Base-by-base conservation (phyloP, 1,140 invertebrate genomes). In the Drosophila kanapiae region DNA sequence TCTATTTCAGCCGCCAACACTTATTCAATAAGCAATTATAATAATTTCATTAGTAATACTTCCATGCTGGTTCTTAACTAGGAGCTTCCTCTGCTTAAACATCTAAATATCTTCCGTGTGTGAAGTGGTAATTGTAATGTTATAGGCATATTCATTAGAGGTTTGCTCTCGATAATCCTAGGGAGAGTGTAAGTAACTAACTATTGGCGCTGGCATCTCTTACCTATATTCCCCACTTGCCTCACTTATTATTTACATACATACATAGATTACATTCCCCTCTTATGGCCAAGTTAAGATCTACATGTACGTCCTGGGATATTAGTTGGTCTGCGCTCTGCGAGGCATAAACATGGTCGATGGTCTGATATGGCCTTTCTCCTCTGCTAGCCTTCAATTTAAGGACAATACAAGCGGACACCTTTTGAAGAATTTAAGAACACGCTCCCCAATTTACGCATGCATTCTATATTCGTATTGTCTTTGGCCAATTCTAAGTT, bases 71-170 rank as follows among this genome's bases (percentile, higher is more conserved):
- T 74, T 38, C 70, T 68, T 68, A 58, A 68, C 48, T 68, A 62
- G 18, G 59, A 43, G 54, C 48, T 51, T 40, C 4, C 23, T 27
- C 51, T 18, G 16, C 75, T 76, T 78, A 76, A 60, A 53, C 18
- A 45, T 68, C 37, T 71, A 37, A 33, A 4, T 60, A 29, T 67
- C 37, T 45, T 10, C 37, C 49, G 37, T 67, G 37, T 45, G n/a
- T 10, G 37, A 31, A 45, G 49, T 18, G 16, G 10, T 53, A 56
- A 38, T 58, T 67, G 33, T 62, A 47, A 23, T 38, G 53, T 71
- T 49, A 67, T 83, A 76, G 81, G 75, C 80, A 80, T 83, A 76
- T 79, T 56, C 59, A 33, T 75, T 61, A 79, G 76, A 83, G 76
- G 76, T 83, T 80, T 29, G 62, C 68, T 29, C 62, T 80, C 62